phyloP scores from a whole-genome alignment of 2,888 invertebrate genomes.

The Aspidiotus rigidus region DNA sequence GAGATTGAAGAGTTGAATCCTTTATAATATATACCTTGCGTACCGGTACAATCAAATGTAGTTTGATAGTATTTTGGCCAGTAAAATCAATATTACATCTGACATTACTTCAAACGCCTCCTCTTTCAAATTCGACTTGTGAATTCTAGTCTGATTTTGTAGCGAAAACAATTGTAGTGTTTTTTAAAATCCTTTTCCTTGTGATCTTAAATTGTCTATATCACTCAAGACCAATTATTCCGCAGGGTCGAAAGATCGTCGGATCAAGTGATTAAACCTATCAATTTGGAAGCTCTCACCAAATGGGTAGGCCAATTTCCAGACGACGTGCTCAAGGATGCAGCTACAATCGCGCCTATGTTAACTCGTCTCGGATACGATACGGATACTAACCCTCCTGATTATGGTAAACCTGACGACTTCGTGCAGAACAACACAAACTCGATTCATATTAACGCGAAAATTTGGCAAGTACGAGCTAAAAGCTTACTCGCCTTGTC shows the following conservation, averaged over 20 bases:
- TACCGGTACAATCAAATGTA: too few species aligned
- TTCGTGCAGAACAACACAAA: conserved; percentile 30
- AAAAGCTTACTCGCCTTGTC: conserved; percentile 7
- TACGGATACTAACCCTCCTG: conserved; percentile 91
- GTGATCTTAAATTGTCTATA: background rate
- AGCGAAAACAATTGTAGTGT: too few species aligned
- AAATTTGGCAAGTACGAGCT: conserved; percentile 26
- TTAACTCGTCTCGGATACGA: conserved; percentile 80
- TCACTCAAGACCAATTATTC: conserved; percentile 35
- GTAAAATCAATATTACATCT: too few species aligned
- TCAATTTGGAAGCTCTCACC: conserved; percentile 88
- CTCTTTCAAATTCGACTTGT: too few species aligned
- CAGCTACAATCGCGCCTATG: conserved; percentile 92
- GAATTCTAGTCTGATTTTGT: too few species aligned
- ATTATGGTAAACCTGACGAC: conserved; percentile 73
- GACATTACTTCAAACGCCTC: too few species aligned
- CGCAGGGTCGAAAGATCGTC: conserved; percentile 90
- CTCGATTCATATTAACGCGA: conserved; percentile 10
- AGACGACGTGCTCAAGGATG: conserved; percentile 81
- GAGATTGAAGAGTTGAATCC: too few species aligned
- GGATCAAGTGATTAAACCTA: conserved; percentile 96
- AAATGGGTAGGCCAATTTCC: conserved; percentile 88
- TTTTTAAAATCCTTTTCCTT: too few species aligned
- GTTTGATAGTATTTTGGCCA: too few species aligned
- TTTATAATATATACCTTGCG: too few species aligned